A percentile compares a stretch with the other conserved stretches of the same genome.
Evolutionary conservation across 2,113 vertebrate genomes (phyloP).

Genomic region (Gallinago jamesoni): DNA sequence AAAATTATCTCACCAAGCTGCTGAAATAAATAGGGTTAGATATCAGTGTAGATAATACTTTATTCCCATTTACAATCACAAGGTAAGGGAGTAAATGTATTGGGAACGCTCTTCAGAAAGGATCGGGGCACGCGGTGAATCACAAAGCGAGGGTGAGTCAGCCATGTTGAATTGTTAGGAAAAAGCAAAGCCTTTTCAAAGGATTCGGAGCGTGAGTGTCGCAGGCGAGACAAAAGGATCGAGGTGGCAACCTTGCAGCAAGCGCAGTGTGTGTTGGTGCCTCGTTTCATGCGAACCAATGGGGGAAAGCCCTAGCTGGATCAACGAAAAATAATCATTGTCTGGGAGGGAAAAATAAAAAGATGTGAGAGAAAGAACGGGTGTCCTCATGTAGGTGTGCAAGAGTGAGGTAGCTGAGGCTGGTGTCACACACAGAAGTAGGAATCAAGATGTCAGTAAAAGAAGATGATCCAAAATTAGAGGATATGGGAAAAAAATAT

Average conservation of each 20-base stretch:
- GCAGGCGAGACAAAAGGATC: not conserved
- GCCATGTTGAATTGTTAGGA: not conserved
- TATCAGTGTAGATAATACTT: not conserved
- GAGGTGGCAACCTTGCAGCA: not conserved
- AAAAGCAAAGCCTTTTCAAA: slow-evolving; percentile 7
- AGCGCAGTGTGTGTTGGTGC: not conserved
- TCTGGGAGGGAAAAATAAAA: not conserved
- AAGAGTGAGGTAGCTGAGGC: not conserved
- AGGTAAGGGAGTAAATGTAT: not conserved
- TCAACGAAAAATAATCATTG: not conserved
- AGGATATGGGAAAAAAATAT: not conserved
- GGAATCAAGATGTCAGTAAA: not conserved
- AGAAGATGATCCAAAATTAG: not conserved
- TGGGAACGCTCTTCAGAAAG: not conserved
- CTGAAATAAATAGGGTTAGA: not conserved
- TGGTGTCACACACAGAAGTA: not conserved
- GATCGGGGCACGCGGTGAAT: slow-evolving; percentile 8
- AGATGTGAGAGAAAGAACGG: not conserved
- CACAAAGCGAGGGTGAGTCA: slow-evolving; percentile 14
- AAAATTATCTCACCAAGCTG: not conserved
- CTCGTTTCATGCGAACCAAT: not conserved
- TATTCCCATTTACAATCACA: not conserved
- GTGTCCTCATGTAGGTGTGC: not conserved
- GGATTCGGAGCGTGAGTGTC: not conserved
- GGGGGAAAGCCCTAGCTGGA: not conserved